A percentile compares a stretch with the other conserved stretches of the same genome.
These are phyloP conservation scores for Parthenolecanium corni DNA, from an alignment of 2,888 invertebrate genomes.

Conservation along the genomic window DNA sequence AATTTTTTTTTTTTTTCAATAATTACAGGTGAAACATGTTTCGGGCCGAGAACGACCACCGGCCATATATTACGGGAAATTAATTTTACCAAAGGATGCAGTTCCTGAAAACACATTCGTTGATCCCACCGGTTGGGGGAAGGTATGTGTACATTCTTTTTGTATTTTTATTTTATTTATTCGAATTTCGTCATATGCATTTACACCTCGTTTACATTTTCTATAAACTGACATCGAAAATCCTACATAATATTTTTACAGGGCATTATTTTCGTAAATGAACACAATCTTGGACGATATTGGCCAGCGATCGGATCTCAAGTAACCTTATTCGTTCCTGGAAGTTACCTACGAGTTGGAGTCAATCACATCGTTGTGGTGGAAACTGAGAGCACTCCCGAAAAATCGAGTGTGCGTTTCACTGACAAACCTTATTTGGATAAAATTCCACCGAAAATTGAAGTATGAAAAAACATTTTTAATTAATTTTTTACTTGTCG, in stretches of 20 bases:
- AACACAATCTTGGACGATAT: constrained; percentile 35
- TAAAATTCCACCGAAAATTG: constrained; percentile 4
- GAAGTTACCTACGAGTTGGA: constrained; percentile 33
- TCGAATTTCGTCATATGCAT: too few relatives aligned
- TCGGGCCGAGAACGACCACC: constrained; percentile 17
- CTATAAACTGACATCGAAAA: neutral
- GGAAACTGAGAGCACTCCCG: constrained; percentile 32
- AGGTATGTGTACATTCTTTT: too few relatives aligned
- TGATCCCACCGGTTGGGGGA: constrained; percentile 35
- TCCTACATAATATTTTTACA: constrained; percentile 30
- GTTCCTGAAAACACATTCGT: constrained; percentile 34
- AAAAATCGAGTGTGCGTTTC: constrained; percentile 23
- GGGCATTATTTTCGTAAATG: constrained; percentile 36
- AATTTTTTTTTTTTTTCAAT: neutral
- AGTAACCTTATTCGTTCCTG: constrained; percentile 35
- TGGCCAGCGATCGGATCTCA: constrained; percentile 36
- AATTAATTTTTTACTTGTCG: too few relatives aligned
- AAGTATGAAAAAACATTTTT: neutral
- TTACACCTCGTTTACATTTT: too few relatives aligned
- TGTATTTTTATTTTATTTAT: too few relatives aligned
- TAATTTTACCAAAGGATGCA: constrained; percentile 28
- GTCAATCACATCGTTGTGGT: constrained; percentile 34
- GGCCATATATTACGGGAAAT: constrained; percentile 32
- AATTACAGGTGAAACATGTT: neutral
- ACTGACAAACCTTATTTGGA: constrained; percentile 22